Conservation (phyloP, 1,140 invertebrate species). For the Probaryconus sp. region DNA sequence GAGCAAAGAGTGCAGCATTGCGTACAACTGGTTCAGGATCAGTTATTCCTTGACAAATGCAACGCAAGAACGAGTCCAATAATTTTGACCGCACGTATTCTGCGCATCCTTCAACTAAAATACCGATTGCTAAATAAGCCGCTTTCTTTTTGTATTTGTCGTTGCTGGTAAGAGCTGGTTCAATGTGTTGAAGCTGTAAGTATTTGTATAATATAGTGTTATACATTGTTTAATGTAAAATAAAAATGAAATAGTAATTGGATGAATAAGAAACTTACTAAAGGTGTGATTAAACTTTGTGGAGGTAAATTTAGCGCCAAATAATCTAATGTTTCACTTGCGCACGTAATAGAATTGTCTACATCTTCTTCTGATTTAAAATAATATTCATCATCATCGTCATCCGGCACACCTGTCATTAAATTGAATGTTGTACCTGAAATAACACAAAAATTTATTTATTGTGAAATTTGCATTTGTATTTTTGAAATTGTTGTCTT, state of each 20-base stretch:
- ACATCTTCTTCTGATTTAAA: constrained; percentile 80
- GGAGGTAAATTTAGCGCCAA: constrained; percentile 87
- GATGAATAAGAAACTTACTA: too few species aligned
- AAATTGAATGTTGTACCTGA: constrained; percentile 82
- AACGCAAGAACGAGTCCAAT: constrained; percentile 83
- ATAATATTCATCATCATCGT: constrained; percentile 82
- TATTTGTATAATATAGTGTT: too few species aligned
- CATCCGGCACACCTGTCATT: constrained; percentile 81
- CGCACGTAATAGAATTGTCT: constrained; percentile 82
- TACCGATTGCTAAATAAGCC: constrained; percentile 85
- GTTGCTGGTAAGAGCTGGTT: constrained; percentile 80
- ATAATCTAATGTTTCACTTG: constrained; percentile 86
- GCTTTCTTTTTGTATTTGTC: constrained; percentile 83
- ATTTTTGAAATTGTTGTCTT: background rate
- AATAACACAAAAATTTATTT: constrained; percentile 5
- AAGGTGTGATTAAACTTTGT: constrained; percentile 85
- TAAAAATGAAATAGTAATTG: constrained; percentile 1
- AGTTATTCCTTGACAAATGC: constrained; percentile 84
- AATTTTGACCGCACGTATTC: constrained; percentile 87
- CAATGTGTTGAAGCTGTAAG: constrained; percentile 80
- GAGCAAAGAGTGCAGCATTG: constrained; percentile 87
- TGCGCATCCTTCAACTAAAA: constrained; percentile 88
- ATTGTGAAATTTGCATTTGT: background rate
- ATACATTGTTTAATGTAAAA: constrained; percentile 16
- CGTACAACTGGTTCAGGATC: constrained; percentile 82